phyloP scores from a whole-genome alignment of 2,888 invertebrate species.

The Meteorus colon region DNA sequence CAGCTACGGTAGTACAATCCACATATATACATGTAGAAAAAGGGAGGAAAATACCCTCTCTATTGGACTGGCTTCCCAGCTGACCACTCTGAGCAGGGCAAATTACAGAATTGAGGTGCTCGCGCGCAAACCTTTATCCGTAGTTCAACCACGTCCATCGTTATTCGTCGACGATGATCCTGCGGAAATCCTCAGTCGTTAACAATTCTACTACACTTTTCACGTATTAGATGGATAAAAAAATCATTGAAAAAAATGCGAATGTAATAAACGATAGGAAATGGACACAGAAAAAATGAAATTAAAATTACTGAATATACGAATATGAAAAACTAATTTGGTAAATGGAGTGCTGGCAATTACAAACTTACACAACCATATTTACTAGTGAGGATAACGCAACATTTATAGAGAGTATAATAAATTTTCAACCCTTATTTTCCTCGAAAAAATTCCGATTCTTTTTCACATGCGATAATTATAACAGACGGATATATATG shows the following conservation, averaged over 20 bases:
- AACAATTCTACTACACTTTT: conserved; percentile 20
- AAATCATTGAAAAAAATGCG: not conserved
- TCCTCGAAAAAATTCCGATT: too few species aligned
- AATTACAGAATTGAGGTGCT: conserved; percentile 43
- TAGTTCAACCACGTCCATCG: conserved; percentile 43
- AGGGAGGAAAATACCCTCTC: not conserved
- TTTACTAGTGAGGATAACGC: too few species aligned
- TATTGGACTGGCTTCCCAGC: conserved; percentile 34
- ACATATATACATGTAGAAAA: not conserved
- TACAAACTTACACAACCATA: too few species aligned
- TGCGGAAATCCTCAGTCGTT: conserved; percentile 44
- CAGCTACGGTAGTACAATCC: not conserved
- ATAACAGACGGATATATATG: too few species aligned
- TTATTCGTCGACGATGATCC: conserved; percentile 46
- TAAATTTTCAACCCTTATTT: too few species aligned
- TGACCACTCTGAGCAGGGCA: conserved; percentile 43
- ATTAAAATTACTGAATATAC: too few species aligned
- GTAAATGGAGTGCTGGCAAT: too few species aligned
- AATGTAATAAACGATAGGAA: not conserved
- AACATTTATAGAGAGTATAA: too few species aligned
- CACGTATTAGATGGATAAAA: not conserved
- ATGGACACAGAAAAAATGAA: too few species aligned
- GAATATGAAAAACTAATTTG: too few species aligned
- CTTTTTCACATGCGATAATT: too few species aligned
- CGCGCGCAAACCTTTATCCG: conserved; percentile 19